Base-by-base conservation (phyloP, 2,113 vertebrate species). In the Salvelinus alpinus region DNA sequence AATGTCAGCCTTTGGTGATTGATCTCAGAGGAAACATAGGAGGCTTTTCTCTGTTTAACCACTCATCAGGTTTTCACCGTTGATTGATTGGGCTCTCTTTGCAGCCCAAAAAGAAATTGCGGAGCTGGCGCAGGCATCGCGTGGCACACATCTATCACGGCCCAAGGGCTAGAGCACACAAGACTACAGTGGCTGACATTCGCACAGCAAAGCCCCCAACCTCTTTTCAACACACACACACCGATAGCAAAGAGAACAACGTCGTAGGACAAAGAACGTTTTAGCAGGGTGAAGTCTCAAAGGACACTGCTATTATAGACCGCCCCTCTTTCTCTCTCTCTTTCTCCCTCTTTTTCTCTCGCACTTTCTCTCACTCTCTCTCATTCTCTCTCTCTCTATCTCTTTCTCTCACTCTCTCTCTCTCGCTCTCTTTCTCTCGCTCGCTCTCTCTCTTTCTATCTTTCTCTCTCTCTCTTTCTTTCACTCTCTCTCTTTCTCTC, bases 41-140 rank as follows among this genome's bases (percentile, higher is more conserved):
- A 85, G 77, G 62, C 80, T 84, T 86, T 78, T 65, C 76, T 48
- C 70, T 81, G 80, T 89, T 89, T 88, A 89, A 90, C 80, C 84
- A 72, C 51, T 66, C 65, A 75, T 86, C 82, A 73, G 80, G 79
- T 86, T 88, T 83, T 74, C 75, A 48, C 75, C 69, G 57, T 81
- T 80, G 89, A 91, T 87, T 89, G 88, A 91, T 91, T 80, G 80
- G 83, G 57, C 80, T 86, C 66, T 82, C 48, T 81, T 74, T 68
- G 75, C 70, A 78, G 80, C 73, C 79, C 73, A 78, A 80, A 83
- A 84, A 76, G 74, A 85, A 88, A 90, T 86, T 77, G 72, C 70
- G 74, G 54, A 9, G 25, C 76, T 64, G 4, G 34, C 29, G 75
- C 80, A 27, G 79, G 86, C 83, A 72, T 77, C 54, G 27, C 80